These are phyloP conservation scores for Actias luna DNA, from an alignment of 2,888 invertebrate genomes.

Conservation along the genomic window DNA sequence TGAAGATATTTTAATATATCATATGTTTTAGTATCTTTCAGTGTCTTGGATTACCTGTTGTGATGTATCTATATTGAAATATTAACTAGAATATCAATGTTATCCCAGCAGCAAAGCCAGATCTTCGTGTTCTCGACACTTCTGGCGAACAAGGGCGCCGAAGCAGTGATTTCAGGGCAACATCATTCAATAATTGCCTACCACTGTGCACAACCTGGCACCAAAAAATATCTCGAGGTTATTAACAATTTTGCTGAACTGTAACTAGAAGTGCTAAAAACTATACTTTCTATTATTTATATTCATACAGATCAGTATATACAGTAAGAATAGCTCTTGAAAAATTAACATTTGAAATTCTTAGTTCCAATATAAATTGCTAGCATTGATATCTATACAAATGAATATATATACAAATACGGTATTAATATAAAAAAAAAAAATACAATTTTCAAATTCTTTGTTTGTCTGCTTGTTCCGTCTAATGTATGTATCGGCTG, in stretches of 20 bases:
- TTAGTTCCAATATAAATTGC: background rate
- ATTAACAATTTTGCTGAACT: background rate
- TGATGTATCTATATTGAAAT: conserved; percentile 16
- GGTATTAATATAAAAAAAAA: no score
- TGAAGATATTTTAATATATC: no score
- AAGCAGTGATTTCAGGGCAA: conserved; percentile 93
- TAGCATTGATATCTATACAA: no score
- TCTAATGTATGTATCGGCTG: no score
- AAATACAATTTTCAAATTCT: no score
- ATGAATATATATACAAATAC: no score
- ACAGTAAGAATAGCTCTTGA: background rate
- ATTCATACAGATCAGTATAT: no score
- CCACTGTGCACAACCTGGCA: conserved; percentile 97
- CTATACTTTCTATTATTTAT: background rate
- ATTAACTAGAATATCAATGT: conserved; percentile 37
- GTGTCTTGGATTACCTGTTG: background rate
- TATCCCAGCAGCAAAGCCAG: conserved; percentile 97
- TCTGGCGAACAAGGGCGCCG: conserved; percentile 97
- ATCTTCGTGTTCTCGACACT: conserved; percentile 98
- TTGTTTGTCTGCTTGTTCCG: no score
- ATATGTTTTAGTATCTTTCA: background rate
- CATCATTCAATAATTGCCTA: conserved; percentile 96
- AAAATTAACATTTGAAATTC: background rate
- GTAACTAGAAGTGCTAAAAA: background rate
- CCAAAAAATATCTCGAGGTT: conserved; percentile 96